These are phyloP conservation scores for Botia almorhae DNA, from an alignment of 2,797 vertebrate genomes.

Conservation along the genomic window DNA sequence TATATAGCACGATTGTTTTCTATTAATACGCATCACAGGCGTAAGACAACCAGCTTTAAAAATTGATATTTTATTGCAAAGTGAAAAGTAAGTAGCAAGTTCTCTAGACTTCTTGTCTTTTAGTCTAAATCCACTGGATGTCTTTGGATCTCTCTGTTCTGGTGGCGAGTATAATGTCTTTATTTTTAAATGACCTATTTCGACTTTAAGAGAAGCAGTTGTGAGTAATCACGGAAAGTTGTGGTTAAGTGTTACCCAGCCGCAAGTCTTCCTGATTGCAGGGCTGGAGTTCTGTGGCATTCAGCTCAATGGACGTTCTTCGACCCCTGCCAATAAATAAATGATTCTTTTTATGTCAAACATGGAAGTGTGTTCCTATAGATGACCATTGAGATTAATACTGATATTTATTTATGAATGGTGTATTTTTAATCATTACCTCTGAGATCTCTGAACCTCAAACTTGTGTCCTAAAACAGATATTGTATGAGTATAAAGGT, in stretches of 20 bases:
- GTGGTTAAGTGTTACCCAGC: slow-evolving; percentile 78
- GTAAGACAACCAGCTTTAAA: neutral
- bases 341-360: neutral
- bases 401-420: neutral
- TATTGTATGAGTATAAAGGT: slow-evolving; percentile 17
- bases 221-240: neutral
- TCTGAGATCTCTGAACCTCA: slow-evolving; percentile 73
- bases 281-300: slow-evolving; percentile 79
- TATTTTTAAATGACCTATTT: slow-evolving; percentile 14
- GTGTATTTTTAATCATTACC: slow-evolving; percentile 75
- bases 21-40: neutral
- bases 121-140: neutral
- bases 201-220: slow-evolving; percentile 1
- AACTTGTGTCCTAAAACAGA: slow-evolving; percentile 79
- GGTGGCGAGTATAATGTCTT: no score
- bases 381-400: neutral
- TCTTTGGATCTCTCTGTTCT: neutral
- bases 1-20: no score
- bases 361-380: neutral
- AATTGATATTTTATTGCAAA: neutral
- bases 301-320: slow-evolving; percentile 77
- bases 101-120: no score
- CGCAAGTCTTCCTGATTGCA: slow-evolving; percentile 82
- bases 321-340: slow-evolving; percentile 73
- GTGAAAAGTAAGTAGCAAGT: no score